Conservation (phyloP, 2,888 invertebrate genomes). For the Tachina lurida region DNA sequence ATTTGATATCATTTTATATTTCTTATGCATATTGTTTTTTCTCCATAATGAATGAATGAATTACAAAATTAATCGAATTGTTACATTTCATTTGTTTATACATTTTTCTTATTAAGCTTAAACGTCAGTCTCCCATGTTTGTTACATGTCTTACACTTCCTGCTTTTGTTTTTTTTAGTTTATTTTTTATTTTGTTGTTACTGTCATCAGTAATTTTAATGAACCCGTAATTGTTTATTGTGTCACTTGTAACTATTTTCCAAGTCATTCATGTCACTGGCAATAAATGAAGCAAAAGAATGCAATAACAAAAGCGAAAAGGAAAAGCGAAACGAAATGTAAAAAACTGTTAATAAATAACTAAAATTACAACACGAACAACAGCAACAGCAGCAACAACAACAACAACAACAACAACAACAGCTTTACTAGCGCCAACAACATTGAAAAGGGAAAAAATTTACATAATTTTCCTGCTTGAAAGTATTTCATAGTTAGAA, state of each 20-base stretch:
- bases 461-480: conserved; percentile 81
- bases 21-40: not conserved
- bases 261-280: conserved; percentile 67
- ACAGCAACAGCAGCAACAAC: not conserved
- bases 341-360: conserved; percentile 51
- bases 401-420: conserved; percentile 30
- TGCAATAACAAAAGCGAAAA: conserved; percentile 21
- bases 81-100: not conserved
- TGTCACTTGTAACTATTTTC: conserved; percentile 69
- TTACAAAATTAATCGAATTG: conserved; percentile 18
- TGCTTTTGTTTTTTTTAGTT: not conserved
- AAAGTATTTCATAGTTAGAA: conserved; percentile 73
- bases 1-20: no score
- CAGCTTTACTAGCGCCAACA: not conserved
- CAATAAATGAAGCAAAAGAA: conserved; percentile 52
- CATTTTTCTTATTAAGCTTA: not conserved
- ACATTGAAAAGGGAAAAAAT: conserved; percentile 65
- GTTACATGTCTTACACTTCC: not conserved
- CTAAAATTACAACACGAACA: conserved; percentile 52
- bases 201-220: conserved; percentile 60
- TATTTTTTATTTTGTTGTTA: not conserved
- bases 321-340: conserved; percentile 27
- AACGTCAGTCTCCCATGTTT: not conserved
- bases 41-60: not conserved
- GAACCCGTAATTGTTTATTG: conserved; percentile 71